A percentile compares a stretch with the other conserved stretches of the same genome.
Conservation (phyloP, 1,140 invertebrate species). For the Aphaenogaster floridana region DNA sequence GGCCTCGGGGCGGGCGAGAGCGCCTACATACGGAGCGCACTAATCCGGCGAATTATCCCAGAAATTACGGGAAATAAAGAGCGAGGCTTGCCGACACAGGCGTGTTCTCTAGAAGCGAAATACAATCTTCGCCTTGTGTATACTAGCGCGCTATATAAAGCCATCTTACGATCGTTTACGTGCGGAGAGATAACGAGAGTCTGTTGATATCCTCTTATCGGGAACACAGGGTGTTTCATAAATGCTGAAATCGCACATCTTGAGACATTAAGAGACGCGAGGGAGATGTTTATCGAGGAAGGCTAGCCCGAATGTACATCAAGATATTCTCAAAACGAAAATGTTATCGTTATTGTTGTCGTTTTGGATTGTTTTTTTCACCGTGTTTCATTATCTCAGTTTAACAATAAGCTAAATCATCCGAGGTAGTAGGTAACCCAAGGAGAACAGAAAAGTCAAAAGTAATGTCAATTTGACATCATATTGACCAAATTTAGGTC, state of each 20-base stretch:
- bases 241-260: background rate
- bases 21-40: background rate
- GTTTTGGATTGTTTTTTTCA: background rate
- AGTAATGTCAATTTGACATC: no score
- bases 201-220: conserved; percentile 38
- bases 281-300: background rate
- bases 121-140: background rate
- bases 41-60: conserved; percentile 32
- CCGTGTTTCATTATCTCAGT: background rate
- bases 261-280: background rate
- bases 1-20: background rate
- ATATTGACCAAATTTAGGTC: no score
- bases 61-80: conserved; percentile 34
- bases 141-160: background rate
- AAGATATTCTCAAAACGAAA: background rate
- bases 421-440: no score
- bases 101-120: background rate
- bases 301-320: no score
- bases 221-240: background rate
- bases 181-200: conserved; percentile 35
- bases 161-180: background rate
- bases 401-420: no score
- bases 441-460: no score
- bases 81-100: background rate
- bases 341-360: background rate